These are phyloP conservation scores for Cybosia mesomella DNA, from an alignment of 2,888 invertebrate species.

Conservation along the genomic window DNA sequence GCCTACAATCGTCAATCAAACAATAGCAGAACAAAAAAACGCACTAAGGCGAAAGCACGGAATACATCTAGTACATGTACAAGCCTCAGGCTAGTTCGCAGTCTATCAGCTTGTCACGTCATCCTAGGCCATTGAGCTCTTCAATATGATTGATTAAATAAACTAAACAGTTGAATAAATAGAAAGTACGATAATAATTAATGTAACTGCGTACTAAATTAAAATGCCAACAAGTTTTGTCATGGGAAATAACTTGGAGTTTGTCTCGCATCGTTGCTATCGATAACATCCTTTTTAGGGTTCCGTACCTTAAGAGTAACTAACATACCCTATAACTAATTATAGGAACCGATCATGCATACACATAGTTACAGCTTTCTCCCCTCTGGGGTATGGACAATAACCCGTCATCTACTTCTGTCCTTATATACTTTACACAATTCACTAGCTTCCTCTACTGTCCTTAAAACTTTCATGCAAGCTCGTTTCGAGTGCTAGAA, in stretches of 20 bases:
- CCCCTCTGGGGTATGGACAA: no score
- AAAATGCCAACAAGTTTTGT: constrained; percentile 23
- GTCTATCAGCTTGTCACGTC: constrained; percentile 3
- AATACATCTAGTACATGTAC: neutral
- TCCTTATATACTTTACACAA: no score
- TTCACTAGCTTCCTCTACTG: no score
- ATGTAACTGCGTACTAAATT: constrained; percentile 9
- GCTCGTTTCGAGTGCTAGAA: no score
- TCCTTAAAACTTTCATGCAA: no score
- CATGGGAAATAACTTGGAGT: constrained; percentile 40
- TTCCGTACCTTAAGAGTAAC: neutral
- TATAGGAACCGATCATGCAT: no score
- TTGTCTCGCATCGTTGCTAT: constrained; percentile 36
- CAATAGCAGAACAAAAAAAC: neutral
- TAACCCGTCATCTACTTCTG: no score
- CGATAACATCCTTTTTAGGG: constrained; percentile 42
- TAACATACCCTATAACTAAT: no score
- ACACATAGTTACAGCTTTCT: no score
- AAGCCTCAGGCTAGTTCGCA: constrained; percentile 10
- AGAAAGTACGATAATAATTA: constrained; percentile 18
- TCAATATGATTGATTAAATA: constrained; percentile 6
- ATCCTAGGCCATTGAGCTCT: constrained; percentile 10
- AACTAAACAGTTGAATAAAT: constrained; percentile 7
- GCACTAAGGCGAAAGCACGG: neutral
- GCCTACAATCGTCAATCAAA: neutral